Conservation (phyloP, 2,113 vertebrate genomes). For the Alosa alosa region DNA sequence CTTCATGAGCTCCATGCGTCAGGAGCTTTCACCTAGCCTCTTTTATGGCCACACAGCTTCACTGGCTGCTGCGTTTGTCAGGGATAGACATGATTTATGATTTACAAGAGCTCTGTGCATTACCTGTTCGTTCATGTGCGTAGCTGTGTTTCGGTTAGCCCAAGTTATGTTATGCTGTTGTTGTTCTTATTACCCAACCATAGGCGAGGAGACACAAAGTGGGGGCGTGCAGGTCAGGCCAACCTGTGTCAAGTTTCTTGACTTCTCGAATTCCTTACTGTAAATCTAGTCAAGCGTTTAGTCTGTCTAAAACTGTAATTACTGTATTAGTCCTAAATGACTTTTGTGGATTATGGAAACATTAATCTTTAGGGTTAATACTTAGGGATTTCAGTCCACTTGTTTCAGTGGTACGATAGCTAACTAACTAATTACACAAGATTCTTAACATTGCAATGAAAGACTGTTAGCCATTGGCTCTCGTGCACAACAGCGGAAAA, state of each 20-base stretch:
- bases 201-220: not conserved
- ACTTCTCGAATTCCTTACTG: not conserved
- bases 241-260: not conserved
- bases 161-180: not conserved
- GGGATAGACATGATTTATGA: not conserved
- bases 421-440: not conserved
- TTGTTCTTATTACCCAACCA: not conserved
- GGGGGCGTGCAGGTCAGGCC: no score
- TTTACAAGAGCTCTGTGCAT: not conserved
- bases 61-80: not conserved
- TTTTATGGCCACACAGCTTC: not conserved
- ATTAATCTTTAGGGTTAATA: not conserved
- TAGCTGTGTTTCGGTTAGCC: not conserved
- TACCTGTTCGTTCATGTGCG: not conserved
- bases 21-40: slow-evolving; percentile 2
- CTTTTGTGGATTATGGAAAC: not conserved
- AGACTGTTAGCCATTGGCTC: not conserved
- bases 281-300: no score
- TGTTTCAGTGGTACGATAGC: not conserved
- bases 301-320: not conserved
- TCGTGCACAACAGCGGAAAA: not conserved
- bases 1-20: not conserved
- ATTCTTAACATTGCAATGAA: not conserved
- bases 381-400: not conserved
- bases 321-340: not conserved